Conservation (phyloP, 2,797 vertebrate genomes). For the Alosa sapidissima region DNA sequence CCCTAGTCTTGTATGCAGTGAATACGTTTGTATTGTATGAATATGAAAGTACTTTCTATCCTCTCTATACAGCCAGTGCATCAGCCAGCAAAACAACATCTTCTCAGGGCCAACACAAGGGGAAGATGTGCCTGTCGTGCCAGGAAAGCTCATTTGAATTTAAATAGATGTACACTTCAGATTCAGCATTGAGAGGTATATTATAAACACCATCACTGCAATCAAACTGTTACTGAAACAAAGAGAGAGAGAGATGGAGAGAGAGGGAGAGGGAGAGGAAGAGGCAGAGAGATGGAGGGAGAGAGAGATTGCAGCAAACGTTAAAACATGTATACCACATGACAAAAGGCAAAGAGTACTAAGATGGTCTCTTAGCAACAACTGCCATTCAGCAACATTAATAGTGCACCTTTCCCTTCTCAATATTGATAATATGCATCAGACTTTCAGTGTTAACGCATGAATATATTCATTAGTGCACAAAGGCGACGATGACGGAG, state of each 20-base stretch:
- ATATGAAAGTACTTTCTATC: too few relatives aligned
- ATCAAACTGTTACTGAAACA: too few relatives aligned
- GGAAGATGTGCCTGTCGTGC: background rate
- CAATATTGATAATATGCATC: conserved; percentile 64
- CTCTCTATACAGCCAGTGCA: background rate
- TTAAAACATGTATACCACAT: background rate
- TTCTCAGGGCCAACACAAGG: background rate
- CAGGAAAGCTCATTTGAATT: too few relatives aligned
- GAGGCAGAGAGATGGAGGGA: too few relatives aligned
- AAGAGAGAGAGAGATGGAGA: too few relatives aligned
- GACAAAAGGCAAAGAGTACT: background rate
- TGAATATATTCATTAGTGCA: conserved; percentile 72
- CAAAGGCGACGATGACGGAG: conserved; percentile 69
- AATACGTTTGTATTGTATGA: too few relatives aligned
- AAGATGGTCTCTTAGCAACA: conserved; percentile 75
- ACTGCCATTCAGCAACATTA: conserved; percentile 71
- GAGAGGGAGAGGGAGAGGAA: too few relatives aligned
- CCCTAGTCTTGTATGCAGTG: too few relatives aligned
- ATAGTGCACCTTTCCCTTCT: conserved; percentile 61
- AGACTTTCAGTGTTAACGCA: conserved; percentile 61
- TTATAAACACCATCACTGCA: too few relatives aligned
- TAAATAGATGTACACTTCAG: too few relatives aligned
- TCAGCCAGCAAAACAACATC: background rate
- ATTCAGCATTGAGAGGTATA: too few relatives aligned
- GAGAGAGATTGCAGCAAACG: background rate